Conservation (phyloP, 1,140 invertebrate genomes). For the Thalassaphorura encarpata region DNA sequence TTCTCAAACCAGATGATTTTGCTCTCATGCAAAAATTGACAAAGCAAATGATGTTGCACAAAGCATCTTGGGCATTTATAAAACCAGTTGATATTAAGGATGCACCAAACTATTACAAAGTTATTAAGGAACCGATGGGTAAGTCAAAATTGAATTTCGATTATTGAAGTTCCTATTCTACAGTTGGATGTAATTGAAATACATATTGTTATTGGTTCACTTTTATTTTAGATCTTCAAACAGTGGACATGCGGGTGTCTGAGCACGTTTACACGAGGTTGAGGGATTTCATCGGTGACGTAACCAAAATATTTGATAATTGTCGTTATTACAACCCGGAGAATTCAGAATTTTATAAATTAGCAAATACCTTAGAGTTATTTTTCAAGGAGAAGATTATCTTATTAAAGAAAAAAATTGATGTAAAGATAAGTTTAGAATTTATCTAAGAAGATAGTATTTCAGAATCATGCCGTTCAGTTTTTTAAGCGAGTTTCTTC, state of each 20-base stretch:
- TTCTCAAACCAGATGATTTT: conserved; percentile 68
- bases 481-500: no score
- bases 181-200: no score
- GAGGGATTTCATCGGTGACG: conserved; percentile 91
- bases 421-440: no score
- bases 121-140: conserved; percentile 98
- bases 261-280: conserved; percentile 72
- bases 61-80: conserved; percentile 94
- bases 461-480: no score
- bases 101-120: conserved; percentile 93
- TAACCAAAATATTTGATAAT: conserved; percentile 97
- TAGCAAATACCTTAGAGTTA: conserved; percentile 87
- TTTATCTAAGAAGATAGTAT: no score
- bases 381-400: conserved; percentile 90
- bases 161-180: no score
- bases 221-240: conserved; percentile 76
- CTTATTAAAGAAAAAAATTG: no score
- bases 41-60: conserved; percentile 82
- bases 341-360: conserved; percentile 89
- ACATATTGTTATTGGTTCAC: no score
- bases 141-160: no score
- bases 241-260: conserved; percentile 78
- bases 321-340: conserved; percentile 94
- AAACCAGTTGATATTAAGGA: conserved; percentile 90
- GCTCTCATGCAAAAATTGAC: conserved; percentile 72